Conservation (phyloP, 2,888 invertebrate species). For the Cheilosia impressa region DNA sequence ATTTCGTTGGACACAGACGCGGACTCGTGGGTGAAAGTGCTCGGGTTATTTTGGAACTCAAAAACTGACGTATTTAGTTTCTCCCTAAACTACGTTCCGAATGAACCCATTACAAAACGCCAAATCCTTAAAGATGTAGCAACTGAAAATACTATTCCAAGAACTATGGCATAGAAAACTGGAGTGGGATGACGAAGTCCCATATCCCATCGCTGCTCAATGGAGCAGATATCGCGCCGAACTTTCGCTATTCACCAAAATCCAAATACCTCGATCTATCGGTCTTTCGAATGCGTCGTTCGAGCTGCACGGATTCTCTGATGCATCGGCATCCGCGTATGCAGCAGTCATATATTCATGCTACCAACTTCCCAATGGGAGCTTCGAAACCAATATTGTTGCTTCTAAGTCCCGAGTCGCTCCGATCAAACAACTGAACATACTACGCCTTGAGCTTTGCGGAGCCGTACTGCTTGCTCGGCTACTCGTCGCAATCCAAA, state of each 20-base stretch:
- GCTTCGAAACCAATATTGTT: neutral
- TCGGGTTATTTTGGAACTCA: slow-evolving; percentile 5
- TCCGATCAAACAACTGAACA: neutral
- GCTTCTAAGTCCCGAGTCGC: neutral
- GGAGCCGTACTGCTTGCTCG: neutral
- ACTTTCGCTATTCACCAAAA: slow-evolving; percentile 5
- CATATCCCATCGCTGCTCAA: neutral
- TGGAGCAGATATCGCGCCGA: slow-evolving; percentile 14
- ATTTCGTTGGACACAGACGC: neutral
- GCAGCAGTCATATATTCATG: slow-evolving; percentile 46
- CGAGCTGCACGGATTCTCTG: slow-evolving; percentile 37
- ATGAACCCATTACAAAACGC: slow-evolving; percentile 3
- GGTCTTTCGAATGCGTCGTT: neutral
- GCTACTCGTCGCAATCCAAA: neutral
- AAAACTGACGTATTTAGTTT: slow-evolving; percentile 1
- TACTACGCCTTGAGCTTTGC: neutral
- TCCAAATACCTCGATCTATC: slow-evolving; percentile 12
- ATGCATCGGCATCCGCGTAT: slow-evolving; percentile 45
- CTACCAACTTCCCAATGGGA: neutral
- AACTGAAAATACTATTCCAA: slow-evolving; percentile 19
- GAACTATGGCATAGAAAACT: slow-evolving; percentile 14
- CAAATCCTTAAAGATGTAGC: slow-evolving; percentile 26
- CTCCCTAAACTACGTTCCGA: neutral
- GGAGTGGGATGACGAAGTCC: slow-evolving; percentile 21
- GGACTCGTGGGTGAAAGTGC: slow-evolving; percentile 4